phyloP scores from a whole-genome alignment of 2,113 vertebrate genomes.

The Poecilia latipinna region DNA sequence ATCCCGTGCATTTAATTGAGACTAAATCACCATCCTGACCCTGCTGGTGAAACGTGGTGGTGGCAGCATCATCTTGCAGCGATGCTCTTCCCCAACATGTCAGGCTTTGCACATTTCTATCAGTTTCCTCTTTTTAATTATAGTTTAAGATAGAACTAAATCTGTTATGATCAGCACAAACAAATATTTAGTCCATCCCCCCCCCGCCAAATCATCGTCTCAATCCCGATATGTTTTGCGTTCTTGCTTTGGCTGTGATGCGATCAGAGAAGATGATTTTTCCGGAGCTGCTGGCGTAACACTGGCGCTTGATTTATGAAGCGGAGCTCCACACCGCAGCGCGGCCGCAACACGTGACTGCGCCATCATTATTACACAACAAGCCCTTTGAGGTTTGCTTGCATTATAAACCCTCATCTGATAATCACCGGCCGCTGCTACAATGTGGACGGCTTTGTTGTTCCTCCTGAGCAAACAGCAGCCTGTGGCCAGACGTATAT shows the following conservation, averaged over 20 bases:
- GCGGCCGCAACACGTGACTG: constrained; percentile 40
- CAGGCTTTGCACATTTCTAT: not conserved
- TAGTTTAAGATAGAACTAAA: not conserved
- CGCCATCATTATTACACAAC: constrained; percentile 62
- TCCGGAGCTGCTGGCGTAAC: constrained; percentile 3
- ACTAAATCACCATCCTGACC: not conserved
- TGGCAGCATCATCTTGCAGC: not conserved
- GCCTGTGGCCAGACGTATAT: constrained; percentile 2
- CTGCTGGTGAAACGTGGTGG: not conserved
- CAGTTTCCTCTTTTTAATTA: not conserved
- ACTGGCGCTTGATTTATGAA: constrained; percentile 28
- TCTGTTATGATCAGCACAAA: too few relatives aligned
- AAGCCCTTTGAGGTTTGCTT: constrained; percentile 47
- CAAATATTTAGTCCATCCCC: too few relatives aligned
- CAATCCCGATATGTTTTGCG: not conserved
- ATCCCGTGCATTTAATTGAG: too few relatives aligned
- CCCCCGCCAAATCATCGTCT: not conserved
- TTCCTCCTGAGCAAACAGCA: constrained; percentile 7
- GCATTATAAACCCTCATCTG: constrained; percentile 48
- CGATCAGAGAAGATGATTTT: constrained; percentile 22
- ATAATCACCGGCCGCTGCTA: constrained; percentile 52
- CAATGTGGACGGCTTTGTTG: constrained; percentile 30
- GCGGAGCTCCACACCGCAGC: constrained; percentile 9
- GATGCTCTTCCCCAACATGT: not conserved
- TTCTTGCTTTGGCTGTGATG: constrained; percentile 21